phyloP scores from a whole-genome alignment of 1,140 invertebrate species.

The Bombus soroeensis region DNA sequence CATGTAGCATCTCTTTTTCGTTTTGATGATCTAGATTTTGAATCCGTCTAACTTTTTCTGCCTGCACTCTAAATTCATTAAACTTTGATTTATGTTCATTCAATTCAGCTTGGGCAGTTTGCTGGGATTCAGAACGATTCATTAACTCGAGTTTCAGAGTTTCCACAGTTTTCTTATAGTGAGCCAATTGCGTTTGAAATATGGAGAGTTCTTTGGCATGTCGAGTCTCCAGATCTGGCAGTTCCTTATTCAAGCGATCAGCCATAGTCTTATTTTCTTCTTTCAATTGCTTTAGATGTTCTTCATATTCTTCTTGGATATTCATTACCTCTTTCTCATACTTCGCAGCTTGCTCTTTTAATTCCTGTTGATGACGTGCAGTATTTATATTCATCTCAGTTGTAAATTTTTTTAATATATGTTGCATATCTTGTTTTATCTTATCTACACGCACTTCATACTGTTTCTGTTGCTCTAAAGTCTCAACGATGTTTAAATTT shows the following conservation, averaged over 20 bases:
- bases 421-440: slow-evolving; percentile 76
- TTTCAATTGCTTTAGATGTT: slow-evolving; percentile 66
- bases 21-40: slow-evolving; percentile 63
- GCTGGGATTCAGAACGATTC: slow-evolving; percentile 67
- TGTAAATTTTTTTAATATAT: slow-evolving; percentile 73
- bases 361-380: slow-evolving; percentile 67
- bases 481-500: slow-evolving; percentile 65
- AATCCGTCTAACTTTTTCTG: slow-evolving; percentile 52
- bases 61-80: slow-evolving; percentile 63
- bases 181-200: slow-evolving; percentile 74
- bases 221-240: slow-evolving; percentile 72
- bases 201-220: slow-evolving; percentile 78
- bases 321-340: slow-evolving; percentile 68
- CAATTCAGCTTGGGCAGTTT: slow-evolving; percentile 67
- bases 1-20: slow-evolving; percentile 73
- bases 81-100: slow-evolving; percentile 68
- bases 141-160: slow-evolving; percentile 74
- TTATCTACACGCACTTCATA: slow-evolving; percentile 74
- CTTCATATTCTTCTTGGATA: slow-evolving; percentile 71
- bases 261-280: slow-evolving; percentile 72
- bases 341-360: slow-evolving; percentile 64
- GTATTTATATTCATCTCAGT: slow-evolving; percentile 67
- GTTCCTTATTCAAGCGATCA: slow-evolving; percentile 70
- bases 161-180: slow-evolving; percentile 78
- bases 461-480: slow-evolving; percentile 71